Conservation (phyloP, 1,140 invertebrate species). For the Ptiloglossa arizonensis region DNA sequence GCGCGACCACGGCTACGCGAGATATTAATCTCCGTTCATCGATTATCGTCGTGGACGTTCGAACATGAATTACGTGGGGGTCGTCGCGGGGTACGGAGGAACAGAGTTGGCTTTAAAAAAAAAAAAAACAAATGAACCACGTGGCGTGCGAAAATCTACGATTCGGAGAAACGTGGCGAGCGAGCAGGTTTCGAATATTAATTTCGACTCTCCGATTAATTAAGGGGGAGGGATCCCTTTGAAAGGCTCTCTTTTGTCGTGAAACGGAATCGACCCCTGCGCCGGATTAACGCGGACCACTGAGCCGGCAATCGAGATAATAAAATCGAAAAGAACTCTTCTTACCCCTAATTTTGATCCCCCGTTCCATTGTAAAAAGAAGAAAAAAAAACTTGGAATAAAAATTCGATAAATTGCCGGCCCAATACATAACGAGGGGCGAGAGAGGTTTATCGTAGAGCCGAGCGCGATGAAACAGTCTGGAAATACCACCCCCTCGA, state of each 20-base stretch:
- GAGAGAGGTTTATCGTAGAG: neutral
- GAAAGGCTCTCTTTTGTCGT: conserved; percentile 35
- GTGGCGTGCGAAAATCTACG: too few species aligned
- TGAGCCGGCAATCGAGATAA: conserved; percentile 42
- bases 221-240: neutral
- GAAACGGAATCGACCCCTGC: conserved; percentile 16
- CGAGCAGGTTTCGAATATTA: conserved; percentile 41
- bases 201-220: conserved; percentile 53
- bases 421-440: neutral
- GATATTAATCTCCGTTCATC: neutral
- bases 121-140: too few species aligned
- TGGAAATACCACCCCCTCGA: too few species aligned
- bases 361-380: neutral
- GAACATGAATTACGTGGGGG: too few species aligned
- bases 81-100: too few species aligned
- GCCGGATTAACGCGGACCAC: conserved; percentile 20
- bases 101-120: too few species aligned
- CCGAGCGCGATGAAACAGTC: neutral
- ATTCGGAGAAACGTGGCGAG: too few species aligned
- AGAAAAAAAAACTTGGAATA: neutral
- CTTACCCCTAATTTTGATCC: conserved; percentile 42
- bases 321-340: conserved; percentile 53
- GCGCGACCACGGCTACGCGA: neutral
- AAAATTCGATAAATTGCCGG: neutral
- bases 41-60: neutral